Base-by-base conservation (phyloP, 2,888 invertebrate genomes). In the Dugesia japonica region DNA sequence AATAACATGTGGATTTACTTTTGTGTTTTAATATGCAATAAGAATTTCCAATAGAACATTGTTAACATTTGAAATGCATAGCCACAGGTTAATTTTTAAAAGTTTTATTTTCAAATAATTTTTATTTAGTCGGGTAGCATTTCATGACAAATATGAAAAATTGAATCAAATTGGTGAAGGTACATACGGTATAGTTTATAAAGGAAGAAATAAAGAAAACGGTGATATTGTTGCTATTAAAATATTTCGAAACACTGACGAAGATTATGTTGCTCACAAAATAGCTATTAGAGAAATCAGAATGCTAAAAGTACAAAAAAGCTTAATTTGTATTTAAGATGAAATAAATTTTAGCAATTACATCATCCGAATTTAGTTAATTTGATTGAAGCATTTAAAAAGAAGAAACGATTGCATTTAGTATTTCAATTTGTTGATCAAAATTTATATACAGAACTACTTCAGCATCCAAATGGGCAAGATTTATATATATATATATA, bases 141-240 rank as follows among this genome's bases (percentile, higher is more conserved):
- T 56, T 56, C 56, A 56, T n/a, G 56, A 56, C 4, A 56, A 56
- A 56, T 56, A 56, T 23, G 56, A 56, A 23, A 56, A 56, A 56
- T 56, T 56, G 56, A 56, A 56, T 56, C 56, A 56, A 56, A 56
- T 56, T 20, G 56, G 56, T n/a, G 23, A 56, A 56, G 56, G 56
- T 56, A 56, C 56, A 23, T 56, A 56, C 17, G 56, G 56, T 20
- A 56, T 56, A 4, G 56, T 56, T 56, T 56, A 56, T 23, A 56
- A 56, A 23, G 56, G 56, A 9, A 4, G 56, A 4, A 56, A 56
- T 56, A 56, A 56, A 56, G 56, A 56, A 56, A 56, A n/a, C n/a
- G 56, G 56, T 20, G 56, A 56, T 20, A 56, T 56, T 56, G 56
- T 56, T 56, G 56, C 56, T 1, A 56, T 56, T 13, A 56, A 56